Evolutionary conservation across 1,140 invertebrate genomes (phyloP).

Genomic region (Zaprionus capensis): DNA sequence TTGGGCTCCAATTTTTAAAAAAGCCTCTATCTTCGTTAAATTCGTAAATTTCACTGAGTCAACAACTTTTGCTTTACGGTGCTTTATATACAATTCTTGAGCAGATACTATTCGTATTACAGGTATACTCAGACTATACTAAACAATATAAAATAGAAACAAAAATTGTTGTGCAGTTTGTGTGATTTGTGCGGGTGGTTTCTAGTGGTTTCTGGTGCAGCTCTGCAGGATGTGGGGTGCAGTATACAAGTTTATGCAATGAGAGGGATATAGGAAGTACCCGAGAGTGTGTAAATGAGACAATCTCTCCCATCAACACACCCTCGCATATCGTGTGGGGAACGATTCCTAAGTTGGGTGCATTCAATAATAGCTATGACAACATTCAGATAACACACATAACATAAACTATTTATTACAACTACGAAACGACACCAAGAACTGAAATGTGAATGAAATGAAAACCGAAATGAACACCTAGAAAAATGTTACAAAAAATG

Average conservation of each 20-base stretch:
- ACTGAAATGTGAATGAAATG: conserved; percentile 14
- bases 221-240: conserved; percentile 7
- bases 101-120: neutral
- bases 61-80: no score
- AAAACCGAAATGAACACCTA: conserved; percentile 48
- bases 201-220: conserved; percentile 66
- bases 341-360: conserved; percentile 9
- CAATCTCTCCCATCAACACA: conserved; percentile 1
- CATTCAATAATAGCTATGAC: conserved; percentile 40
- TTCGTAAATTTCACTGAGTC: neutral
- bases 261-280: conserved; percentile 30
- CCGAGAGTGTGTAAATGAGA: conserved; percentile 20
- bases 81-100: neutral
- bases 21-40: neutral
- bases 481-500: conserved; percentile 26
- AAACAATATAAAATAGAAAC: conserved; percentile 14
- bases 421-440: conserved; percentile 47
- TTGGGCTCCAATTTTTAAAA: neutral
- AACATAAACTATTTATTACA: conserved; percentile 39
- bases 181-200: conserved; percentile 53
- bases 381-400: conserved; percentile 62
- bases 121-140: conserved; percentile 19
- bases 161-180: conserved; percentile 13
- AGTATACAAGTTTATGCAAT: conserved; percentile 24
- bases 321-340: neutral